Evolutionary conservation across 2,888 invertebrate genomes (phyloP), one percentile per base, ranked within the genome.

Genomic region (Linhomoeus sp.): DNA sequence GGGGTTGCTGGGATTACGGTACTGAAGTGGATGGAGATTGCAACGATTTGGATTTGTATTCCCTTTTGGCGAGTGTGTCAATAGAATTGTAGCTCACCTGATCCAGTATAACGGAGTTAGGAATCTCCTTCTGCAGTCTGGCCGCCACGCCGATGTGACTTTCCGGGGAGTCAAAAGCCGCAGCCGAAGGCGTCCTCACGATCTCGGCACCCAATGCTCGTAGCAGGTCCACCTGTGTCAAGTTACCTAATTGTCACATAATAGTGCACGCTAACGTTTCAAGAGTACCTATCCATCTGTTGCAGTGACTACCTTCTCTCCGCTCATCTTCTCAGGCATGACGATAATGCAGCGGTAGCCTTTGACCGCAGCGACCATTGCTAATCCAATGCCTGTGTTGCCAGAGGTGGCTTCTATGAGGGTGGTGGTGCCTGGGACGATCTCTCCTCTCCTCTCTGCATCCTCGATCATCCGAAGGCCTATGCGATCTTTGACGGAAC

Each of bases 361-460:
- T 66, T 77, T 79, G 2, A 87, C 84, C 39, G 90, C 88, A 50
- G 85, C 77, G 41, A 83, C 86, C 66, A 94, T 74, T 0, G 94
- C 92, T 53, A 94, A 67, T 12, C 92, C 94, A 64, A n/a, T n/a
- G n/a, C n/a, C n/a, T n/a, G n/a, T n/a, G n/a, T n/a, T n/a, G n/a
- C n/a, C n/a, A n/a, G n/a, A 90, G 0, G 92, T 87, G 0, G 92
- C 90, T 64, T 94, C 92, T 56, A 88, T 84, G 39, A 94, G 78
- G 19, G 19, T 40, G 7, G 23, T n/a, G n/a, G n/a, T 40, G 9
- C 40, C 40, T 3, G 40, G 59, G 73, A 80, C 12, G n/a, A 40
- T 7, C 23, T 19, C 23, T 3, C 40, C 25, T 9, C 23, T 23
- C 9, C 20, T 14, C 23, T 40, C 40, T 23, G 40, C 40, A 7